phyloP scores from a whole-genome alignment of 2,113 vertebrate species.

The Numida meleagris region DNA sequence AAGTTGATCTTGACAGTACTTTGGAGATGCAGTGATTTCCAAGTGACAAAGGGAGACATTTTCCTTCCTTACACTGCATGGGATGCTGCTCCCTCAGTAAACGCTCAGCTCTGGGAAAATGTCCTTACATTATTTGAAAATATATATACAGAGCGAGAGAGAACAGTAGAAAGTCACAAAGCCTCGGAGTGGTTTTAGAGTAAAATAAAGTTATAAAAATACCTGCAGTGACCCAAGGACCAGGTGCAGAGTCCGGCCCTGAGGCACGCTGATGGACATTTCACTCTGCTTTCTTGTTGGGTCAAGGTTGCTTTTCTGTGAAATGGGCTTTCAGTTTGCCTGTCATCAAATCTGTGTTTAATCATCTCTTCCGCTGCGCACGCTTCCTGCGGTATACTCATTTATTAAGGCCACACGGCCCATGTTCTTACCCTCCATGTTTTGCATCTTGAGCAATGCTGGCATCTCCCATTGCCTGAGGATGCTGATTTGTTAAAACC shows the following conservation, averaged over 20 bases:
- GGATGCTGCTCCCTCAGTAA: background rate
- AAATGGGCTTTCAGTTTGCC: background rate
- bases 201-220: background rate
- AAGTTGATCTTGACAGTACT: background rate
- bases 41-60: background rate
- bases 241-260: background rate
- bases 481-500: no score
- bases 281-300: background rate
- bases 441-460: background rate
- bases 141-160: no score
- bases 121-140: background rate
- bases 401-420: background rate
- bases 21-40: background rate
- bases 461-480: no score
- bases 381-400: background rate
- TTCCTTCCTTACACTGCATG: background rate
- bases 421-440: background rate
- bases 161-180: background rate
- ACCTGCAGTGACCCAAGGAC: background rate
- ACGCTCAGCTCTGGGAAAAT: background rate
- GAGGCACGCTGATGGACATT: background rate
- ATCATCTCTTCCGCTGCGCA: background rate
- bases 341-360: background rate
- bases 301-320: background rate
- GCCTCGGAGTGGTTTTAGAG: background rate